Evolutionary conservation across 2,113 vertebrate species (phyloP).

Genomic region (Otocyon megalotis): DNA sequence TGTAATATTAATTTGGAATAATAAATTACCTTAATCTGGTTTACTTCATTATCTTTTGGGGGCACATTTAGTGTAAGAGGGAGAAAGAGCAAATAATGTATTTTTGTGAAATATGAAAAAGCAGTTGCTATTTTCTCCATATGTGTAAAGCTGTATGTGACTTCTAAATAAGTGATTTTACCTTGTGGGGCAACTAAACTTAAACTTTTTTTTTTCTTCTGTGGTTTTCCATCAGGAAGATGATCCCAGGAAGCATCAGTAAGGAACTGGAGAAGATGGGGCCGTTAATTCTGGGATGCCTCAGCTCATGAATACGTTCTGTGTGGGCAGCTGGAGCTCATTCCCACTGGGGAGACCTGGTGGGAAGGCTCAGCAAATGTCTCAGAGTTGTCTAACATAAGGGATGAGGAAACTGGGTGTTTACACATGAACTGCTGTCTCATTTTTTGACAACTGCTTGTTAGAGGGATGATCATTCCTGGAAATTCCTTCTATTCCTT

Average conservation of each 20-base stretch:
- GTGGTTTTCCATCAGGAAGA: neutral
- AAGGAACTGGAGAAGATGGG: neutral
- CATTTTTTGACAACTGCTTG: neutral
- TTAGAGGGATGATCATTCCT: neutral
- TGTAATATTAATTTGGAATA: neutral
- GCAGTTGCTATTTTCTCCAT: neutral
- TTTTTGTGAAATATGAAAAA: neutral
- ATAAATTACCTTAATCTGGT: neutral
- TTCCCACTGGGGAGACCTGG: fast-evolving
- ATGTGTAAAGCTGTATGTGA: neutral
- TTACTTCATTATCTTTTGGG: neutral
- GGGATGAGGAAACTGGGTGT: neutral
- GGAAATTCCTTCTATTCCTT: neutral
- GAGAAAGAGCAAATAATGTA: neutral
- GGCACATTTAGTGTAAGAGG: neutral
- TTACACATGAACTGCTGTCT: neutral
- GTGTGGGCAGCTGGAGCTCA: neutral
- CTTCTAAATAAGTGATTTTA: neutral
- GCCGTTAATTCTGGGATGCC: fast-evolving
- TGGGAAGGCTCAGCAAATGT: fast-evolving
- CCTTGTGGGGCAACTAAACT: neutral
- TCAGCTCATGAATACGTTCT: fast-evolving
- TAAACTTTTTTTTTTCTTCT: too few species aligned
- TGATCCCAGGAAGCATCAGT: neutral
- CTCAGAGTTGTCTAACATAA: neutral